A percentile compares a stretch with the other conserved stretches of the same genome.
Evolutionary conservation across 2,113 vertebrate genomes (phyloP).

Genomic region (Chloropsis cyanopogon): DNA sequence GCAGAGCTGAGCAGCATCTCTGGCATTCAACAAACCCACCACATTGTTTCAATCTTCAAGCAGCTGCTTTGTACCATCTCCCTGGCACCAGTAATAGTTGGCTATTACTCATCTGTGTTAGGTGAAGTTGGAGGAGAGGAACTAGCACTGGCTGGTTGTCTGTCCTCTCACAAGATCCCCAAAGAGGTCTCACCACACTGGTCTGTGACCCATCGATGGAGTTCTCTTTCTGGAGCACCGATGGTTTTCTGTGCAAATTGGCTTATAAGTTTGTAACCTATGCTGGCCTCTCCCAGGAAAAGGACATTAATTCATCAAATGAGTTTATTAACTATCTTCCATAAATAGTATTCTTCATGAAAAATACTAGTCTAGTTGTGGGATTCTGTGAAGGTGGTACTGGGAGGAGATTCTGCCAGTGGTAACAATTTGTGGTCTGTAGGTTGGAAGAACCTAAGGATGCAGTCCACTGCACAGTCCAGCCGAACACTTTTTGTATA

Average conservation of each 20-base stretch:
- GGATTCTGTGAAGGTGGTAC: background rate
- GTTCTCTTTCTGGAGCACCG: background rate
- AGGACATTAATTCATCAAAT: background rate
- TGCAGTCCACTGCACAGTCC: no score
- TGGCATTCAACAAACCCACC: background rate
- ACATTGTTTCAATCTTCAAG: background rate
- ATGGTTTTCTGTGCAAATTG: background rate
- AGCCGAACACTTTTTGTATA: background rate
- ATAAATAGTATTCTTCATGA: background rate
- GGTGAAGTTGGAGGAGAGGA: background rate
- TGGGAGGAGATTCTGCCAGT: background rate
- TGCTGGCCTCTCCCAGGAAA: background rate
- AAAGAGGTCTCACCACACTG: background rate
- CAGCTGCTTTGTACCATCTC: background rate
- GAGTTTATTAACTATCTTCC: background rate
- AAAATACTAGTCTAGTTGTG: background rate
- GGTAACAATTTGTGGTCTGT: background rate
- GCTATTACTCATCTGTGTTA: background rate
- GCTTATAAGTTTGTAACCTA: background rate
- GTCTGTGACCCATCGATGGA: background rate
- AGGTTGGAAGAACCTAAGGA: background rate
- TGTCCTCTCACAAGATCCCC: background rate
- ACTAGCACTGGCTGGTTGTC: background rate
- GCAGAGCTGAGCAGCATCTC: background rate
- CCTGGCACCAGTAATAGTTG: background rate